phyloP scores from a whole-genome alignment of 1,140 invertebrate species.

The Leptestheria dahalacensis region DNA sequence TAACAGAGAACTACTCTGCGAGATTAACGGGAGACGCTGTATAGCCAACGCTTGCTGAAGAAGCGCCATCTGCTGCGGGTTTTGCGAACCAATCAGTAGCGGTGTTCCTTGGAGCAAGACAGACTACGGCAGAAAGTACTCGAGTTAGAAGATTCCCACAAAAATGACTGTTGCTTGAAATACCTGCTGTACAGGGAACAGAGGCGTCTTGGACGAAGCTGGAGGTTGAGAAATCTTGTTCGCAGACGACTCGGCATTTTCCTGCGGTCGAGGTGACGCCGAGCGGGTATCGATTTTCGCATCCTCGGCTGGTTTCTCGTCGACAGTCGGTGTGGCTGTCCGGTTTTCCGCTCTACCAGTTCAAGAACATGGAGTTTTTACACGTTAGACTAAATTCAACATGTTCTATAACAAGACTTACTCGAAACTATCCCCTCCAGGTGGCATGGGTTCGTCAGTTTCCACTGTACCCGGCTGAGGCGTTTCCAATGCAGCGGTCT shows the following conservation, averaged over 20 bases:
- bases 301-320: conserved; percentile 12
- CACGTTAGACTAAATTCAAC: background rate
- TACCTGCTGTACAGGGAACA: conserved; percentile 1
- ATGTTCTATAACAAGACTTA: background rate
- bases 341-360: background rate
- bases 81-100: conserved; percentile 8
- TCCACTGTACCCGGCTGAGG: too few species aligned
- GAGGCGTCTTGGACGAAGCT: background rate
- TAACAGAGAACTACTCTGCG: conserved; percentile 9
- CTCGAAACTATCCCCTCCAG: conserved; percentile 1
- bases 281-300: background rate
- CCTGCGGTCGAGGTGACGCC: background rate
- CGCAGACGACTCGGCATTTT: background rate
- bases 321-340: conserved; percentile 9
- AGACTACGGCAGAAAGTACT: too few species aligned
- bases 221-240: conserved; percentile 1
- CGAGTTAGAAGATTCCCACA: too few species aligned
- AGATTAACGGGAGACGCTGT: conserved; percentile 4
- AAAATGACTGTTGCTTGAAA: too few species aligned
- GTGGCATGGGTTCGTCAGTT: background rate
- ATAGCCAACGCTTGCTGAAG: conserved; percentile 12
- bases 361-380: background rate
- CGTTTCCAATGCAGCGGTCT: too few species aligned
- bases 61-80: conserved; percentile 3
- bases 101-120: conserved; percentile 10